Percentiles rank a stretch among this genome's conserved stretches.
Evolutionary conservation across 2,888 invertebrate genomes (phyloP).

Genomic region (Octonoba sinensis): DNA sequence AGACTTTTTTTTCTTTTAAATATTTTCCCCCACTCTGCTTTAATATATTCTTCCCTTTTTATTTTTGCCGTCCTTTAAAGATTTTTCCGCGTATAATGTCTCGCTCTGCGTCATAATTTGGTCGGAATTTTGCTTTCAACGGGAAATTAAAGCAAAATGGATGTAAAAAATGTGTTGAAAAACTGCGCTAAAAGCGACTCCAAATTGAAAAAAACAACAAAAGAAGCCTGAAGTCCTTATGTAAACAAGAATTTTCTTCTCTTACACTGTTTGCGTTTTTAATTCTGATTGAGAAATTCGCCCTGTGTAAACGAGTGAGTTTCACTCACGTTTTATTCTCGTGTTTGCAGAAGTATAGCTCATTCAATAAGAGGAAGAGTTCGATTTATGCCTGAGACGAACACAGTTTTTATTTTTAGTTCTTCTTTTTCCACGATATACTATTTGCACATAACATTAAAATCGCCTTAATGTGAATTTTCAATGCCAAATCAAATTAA

Average conservation of each 20-base stretch:
- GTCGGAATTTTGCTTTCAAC: constrained; percentile 34
- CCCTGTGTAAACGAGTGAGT: constrained; percentile 34
- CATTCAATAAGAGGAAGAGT: too few species aligned
- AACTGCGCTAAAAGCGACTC: not conserved
- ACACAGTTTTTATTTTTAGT: too few species aligned
- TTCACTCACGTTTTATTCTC: constrained; percentile 28
- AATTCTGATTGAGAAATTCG: constrained; percentile 29
- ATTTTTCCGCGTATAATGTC: constrained; percentile 4
- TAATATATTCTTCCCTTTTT: too few species aligned
- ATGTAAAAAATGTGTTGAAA: not conserved
- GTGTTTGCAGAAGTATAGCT: not conserved
- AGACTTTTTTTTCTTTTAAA: constrained; percentile 2
- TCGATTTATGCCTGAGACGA: too few species aligned
- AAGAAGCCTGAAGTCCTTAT: constrained; percentile 10
- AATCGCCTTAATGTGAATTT: too few species aligned
- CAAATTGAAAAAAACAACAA: constrained; percentile 6
- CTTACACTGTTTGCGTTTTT: constrained; percentile 42
- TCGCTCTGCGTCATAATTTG: constrained; percentile 36
- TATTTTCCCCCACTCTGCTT: too few species aligned
- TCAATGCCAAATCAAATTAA: too few species aligned
- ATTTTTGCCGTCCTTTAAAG: too few species aligned
- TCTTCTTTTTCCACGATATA: too few species aligned
- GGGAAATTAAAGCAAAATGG: constrained; percentile 10
- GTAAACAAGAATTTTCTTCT: constrained; percentile 38
- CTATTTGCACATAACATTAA: too few species aligned